Base-by-base conservation (phyloP, 2,888 invertebrate genomes). In the Lithophane socia region DNA sequence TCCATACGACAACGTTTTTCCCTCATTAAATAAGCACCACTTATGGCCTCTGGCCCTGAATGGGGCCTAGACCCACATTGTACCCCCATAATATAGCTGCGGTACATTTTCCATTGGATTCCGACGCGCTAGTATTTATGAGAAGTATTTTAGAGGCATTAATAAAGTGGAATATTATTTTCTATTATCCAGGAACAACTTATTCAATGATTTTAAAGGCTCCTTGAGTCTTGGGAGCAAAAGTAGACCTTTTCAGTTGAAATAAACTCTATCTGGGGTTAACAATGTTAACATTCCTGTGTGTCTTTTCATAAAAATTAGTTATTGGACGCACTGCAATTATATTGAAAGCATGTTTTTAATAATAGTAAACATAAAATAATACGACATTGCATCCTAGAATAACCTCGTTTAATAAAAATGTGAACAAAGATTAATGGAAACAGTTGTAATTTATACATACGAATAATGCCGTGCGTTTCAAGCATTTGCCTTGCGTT, bases 31-130 rank as follows among this genome's bases (percentile, higher is more conserved):
- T 85, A 80, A 76, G 21, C 54, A 47, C 65, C 69, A 52, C 4
- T 82, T 83, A 86, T 67, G 67, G 80, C 21, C 29, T 47, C 10
- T 21, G 84, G 42, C 89, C 86, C 64, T 87, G 87, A 79, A 24
- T 58, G 61, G 71, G 67, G 65, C 87, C 87, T 88, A 88, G 87
- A 88, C 87, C 73, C 84, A 88, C 82, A 80, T 88, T 44, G 3
- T 54, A 84, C 87, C 87, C 87, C 72, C 83, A 88, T 88, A 67
- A 76, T 63, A 80, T 79, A 66, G 44, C 68, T 68, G 49, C 54
- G 3, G 44, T 65, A 78, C 42, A 77, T 79, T 79, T 75, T 80
- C 24, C 60, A 58, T 66, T 74, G 60, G 74, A 84, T 86, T 82
- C 82, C 79, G 18, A 61, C 67, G 37, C 2, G 54, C 49, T 44